Evolutionary conservation across 2,888 invertebrate species (phyloP), one percentile per base, ranked within the genome.

Genomic region (Aleiodes testaceus): DNA sequence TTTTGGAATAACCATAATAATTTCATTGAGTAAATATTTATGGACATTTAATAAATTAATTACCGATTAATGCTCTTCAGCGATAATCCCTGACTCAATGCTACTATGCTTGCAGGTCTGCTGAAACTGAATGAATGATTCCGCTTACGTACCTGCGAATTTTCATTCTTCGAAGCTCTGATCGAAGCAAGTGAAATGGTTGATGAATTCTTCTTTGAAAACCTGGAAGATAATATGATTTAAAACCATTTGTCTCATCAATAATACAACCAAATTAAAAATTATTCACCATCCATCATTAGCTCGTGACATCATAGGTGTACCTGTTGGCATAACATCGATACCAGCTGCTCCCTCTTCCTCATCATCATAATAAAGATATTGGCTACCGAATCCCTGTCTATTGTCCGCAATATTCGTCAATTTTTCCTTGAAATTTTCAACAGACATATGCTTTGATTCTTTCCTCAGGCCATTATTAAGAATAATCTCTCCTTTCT

Each of bases 241-340:
- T 22, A 42, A 50, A 36, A 45, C 36, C 5, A 5, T 26, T 3
- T 26, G 26, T 26, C 0, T 2, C 26, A 26, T 26, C 3, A 5
- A 26, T 26, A 26, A 26, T 26, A 26, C 3, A 26, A 26, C 4
- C 26, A 26, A 26, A 26, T 9, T 11, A 6, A 36, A 36, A 36
- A 16, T 59, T 42, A 55, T 55, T 53, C 89, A 92, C 86, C 91
- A 92, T 1, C 91, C 92, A 78, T 92, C 92, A 75, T 92, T 92
- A 7, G 91, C 89, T 72, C 89, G 84, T 22, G 91, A 82, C 89
- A 93, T 89, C 92, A 93, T 93, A 0, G 93, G 92, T 5, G 91
- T 89, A 65, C 91, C 92, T 0, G 92, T 92, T 74, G 92, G 92
- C 7, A 90, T 91, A 22, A 92, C 91, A 86, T 92, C 91, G 79